Evolutionary conservation across 2,797 vertebrate genomes (phyloP).

Genomic region (Rhinatrema bivittatum): DNA sequence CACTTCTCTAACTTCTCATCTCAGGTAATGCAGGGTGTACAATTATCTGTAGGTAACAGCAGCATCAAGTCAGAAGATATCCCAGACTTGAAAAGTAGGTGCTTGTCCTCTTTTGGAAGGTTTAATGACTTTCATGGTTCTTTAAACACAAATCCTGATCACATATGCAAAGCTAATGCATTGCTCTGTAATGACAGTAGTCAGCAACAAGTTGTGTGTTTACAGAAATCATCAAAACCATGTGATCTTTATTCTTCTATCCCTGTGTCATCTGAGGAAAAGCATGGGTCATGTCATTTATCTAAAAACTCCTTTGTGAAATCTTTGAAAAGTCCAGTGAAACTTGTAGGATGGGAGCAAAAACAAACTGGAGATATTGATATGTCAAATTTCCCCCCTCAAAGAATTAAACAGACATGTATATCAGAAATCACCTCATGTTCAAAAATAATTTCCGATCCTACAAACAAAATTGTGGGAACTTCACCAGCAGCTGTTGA

Average conservation of each 20-base stretch:
- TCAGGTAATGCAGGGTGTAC: conserved; percentile 45
- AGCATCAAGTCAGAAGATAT: conserved; percentile 48
- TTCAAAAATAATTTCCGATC: conserved; percentile 47
- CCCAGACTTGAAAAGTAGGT: conserved; percentile 48
- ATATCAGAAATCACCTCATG: conserved; percentile 48
- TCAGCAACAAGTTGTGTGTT: conserved; percentile 47
- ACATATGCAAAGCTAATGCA: conserved; percentile 41
- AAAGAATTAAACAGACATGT: conserved; percentile 48
- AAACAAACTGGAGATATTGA: conserved; percentile 62
- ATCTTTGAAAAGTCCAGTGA: conserved; percentile 56
- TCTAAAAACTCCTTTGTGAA: conserved; percentile 57
- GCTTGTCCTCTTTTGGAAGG: conserved; percentile 48
- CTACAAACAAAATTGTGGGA: conserved; percentile 59
- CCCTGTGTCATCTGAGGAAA: conserved; percentile 52
- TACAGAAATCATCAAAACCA: conserved; percentile 51
- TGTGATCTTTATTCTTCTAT: conserved; percentile 46
- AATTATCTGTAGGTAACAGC: conserved; percentile 38
- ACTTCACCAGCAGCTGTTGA: conserved; percentile 53
- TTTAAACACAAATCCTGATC: conserved; percentile 52
- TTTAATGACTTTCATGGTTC: conserved; percentile 46
- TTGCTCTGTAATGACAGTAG: conserved; percentile 55
- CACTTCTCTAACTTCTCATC: conserved; percentile 49
- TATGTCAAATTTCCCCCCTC: conserved; percentile 52
- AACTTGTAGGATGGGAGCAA: conserved; percentile 57
- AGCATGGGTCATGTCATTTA: conserved; percentile 45